phyloP scores from a whole-genome alignment of 2,113 vertebrate genomes.

The Mormyrus lacerda region DNA sequence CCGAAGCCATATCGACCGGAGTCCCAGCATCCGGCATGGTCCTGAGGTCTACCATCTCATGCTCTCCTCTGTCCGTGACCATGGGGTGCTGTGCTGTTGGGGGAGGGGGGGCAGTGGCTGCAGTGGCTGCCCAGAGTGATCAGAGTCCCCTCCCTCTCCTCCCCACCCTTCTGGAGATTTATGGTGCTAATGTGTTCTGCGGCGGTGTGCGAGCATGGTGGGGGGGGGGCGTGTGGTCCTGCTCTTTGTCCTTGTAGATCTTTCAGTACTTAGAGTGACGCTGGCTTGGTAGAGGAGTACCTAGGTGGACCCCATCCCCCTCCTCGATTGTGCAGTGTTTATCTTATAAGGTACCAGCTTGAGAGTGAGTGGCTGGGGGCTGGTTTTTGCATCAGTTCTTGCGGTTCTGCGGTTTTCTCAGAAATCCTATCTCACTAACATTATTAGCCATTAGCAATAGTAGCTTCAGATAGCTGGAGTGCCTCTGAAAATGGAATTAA shows the following conservation, averaged over 20 bases:
- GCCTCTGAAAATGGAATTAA: not conserved
- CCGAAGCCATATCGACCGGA: not conserved
- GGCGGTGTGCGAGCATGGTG: constrained; percentile 14
- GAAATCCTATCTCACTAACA: not conserved
- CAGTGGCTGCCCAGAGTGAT: constrained; percentile 17
- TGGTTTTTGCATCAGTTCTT: not conserved
- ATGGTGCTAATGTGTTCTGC: constrained; percentile 40
- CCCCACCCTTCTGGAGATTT: constrained; percentile 38
- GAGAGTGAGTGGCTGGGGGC: not conserved
- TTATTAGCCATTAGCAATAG: not conserved
- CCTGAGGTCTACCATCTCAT: not conserved
- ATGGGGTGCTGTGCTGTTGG: not conserved
- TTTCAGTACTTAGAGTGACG: not conserved
- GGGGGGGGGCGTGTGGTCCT: not conserved
- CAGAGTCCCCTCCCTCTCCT: constrained; percentile 31
- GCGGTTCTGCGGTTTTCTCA: not conserved
- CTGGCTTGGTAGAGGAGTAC: not conserved
- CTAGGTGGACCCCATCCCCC: not conserved
- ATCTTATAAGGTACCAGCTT: not conserved
- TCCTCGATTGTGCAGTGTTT: not conserved
- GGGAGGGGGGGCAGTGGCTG: not conserved
- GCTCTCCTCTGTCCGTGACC: not conserved
- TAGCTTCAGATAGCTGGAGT: not conserved
- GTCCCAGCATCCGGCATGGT: not conserved
- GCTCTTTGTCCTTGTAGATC: not conserved